These are phyloP conservation scores for Bovichtus diacanthus DNA, from an alignment of 2,797 vertebrate species.

Conservation along the genomic window DNA sequence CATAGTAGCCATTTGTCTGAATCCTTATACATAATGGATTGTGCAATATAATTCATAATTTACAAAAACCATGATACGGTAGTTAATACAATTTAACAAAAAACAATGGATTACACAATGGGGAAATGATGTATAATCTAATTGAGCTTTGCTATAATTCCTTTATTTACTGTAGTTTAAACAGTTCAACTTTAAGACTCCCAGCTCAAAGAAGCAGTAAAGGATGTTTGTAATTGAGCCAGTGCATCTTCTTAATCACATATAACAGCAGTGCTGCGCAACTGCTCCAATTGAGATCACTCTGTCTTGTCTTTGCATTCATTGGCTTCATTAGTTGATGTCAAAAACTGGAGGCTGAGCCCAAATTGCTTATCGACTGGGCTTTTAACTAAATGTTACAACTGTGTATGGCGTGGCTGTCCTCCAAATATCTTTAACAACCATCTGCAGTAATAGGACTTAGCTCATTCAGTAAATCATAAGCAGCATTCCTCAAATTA, in stretches of 20 bases:
- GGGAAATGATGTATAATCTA: neutral
- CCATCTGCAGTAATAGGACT: conserved; percentile 61
- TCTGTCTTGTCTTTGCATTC: conserved; percentile 64
- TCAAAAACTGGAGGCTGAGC: conserved; percentile 56
- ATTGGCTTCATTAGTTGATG: conserved; percentile 75
- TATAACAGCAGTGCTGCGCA: conserved; percentile 46
- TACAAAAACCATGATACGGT: neutral
- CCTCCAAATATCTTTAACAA: conserved; percentile 72
- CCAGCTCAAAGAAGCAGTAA: conserved; percentile 27
- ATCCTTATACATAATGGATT: neutral
- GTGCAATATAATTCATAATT: neutral
- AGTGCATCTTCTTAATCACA: conserved; percentile 65
- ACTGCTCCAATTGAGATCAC: conserved; percentile 47
- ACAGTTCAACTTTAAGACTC: conserved; percentile 1
- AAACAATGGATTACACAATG: neutral
- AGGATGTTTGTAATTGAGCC: conserved; percentile 63
- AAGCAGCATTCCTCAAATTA: conserved; percentile 57
- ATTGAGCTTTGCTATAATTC: neutral
- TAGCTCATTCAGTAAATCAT: conserved; percentile 61
- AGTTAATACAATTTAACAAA: neutral
- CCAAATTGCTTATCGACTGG: conserved; percentile 78
- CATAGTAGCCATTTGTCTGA: neutral
- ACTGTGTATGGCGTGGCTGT: conserved; percentile 59
- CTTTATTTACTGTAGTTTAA: conserved; percentile 11
- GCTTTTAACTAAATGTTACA: conserved; percentile 77